These are phyloP conservation scores for Thalassaphorura encarpata DNA, from an alignment of 1,140 invertebrate genomes.

Conservation along the genomic window DNA sequence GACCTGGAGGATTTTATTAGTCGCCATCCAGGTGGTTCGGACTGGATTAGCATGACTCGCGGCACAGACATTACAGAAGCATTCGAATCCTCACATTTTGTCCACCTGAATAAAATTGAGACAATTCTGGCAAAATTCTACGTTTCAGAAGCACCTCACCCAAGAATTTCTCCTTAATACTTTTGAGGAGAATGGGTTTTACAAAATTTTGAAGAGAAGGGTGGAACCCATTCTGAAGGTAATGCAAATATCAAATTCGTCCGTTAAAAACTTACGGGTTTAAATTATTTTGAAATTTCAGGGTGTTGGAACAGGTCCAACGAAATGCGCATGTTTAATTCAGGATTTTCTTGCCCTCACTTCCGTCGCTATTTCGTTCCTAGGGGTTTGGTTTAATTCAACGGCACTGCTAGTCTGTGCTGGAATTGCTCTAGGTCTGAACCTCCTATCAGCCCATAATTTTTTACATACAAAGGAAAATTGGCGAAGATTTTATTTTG, in stretches of 20 bases:
- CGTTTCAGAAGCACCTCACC: conserved; percentile 18
- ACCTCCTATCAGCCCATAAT: conserved; percentile 57
- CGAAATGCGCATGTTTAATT: conserved; percentile 19
- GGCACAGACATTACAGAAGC: conserved; percentile 36
- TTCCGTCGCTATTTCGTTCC: conserved; percentile 12
- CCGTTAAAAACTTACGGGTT: conserved; percentile 9
- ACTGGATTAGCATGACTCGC: conserved; percentile 32
- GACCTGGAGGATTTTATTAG: conserved; percentile 56
- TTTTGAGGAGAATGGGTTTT: conserved; percentile 31
- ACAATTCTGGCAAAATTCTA: conserved; percentile 30
- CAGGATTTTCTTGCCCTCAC: conserved; percentile 25
- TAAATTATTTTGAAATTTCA: conserved; percentile 9
- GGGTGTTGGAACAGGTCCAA: conserved; percentile 32
- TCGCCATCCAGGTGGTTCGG: conserved; percentile 56
- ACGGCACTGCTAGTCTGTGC: conserved; percentile 34
- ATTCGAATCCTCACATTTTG: conserved; percentile 33
- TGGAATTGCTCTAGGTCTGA: conserved; percentile 47
- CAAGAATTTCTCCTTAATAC: conserved; percentile 37
- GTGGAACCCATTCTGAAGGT: conserved; percentile 31
- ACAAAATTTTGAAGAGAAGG: conserved; percentile 25
- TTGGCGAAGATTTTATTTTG: conserved; percentile 35
- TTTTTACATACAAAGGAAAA: conserved; percentile 44
- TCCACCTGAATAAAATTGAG: conserved; percentile 20
- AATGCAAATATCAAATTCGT: conserved; percentile 22
- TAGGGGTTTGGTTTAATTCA: conserved; percentile 7